A percentile compares a stretch with the other conserved stretches of the same genome.
These are phyloP conservation scores for Dryomyza anilis DNA, from an alignment of 2,888 invertebrate genomes.

Conservation along the genomic window DNA sequence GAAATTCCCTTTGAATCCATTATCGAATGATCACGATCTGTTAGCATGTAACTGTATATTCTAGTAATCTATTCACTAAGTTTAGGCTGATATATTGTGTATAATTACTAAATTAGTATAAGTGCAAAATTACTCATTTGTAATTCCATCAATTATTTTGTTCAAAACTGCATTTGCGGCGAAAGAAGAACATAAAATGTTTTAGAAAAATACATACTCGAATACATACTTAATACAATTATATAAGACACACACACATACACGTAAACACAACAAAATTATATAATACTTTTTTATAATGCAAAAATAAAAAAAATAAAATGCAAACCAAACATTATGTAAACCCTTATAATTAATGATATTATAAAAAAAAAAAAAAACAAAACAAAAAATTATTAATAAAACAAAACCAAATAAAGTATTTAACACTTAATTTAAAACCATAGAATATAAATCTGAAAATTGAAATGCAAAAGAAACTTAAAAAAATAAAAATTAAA, in stretches of 20 bases:
- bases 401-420: slow-evolving; percentile 30
- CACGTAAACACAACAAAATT: slow-evolving; percentile 34
- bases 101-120: background rate
- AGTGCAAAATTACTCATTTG: slow-evolving; percentile 6
- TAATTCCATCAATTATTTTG: slow-evolving; percentile 6
- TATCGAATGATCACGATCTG: too few species aligned
- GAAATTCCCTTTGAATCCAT: too few species aligned
- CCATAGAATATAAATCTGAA: slow-evolving; percentile 27
- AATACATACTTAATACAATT: slow-evolving; percentile 3
- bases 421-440: slow-evolving; percentile 9
- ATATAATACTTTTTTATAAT: slow-evolving; percentile 49
- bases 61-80: slow-evolving; percentile 6
- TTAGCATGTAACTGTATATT: slow-evolving; percentile 4
- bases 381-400: slow-evolving; percentile 24
- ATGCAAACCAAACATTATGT: slow-evolving; percentile 34
- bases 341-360: slow-evolving; percentile 26
- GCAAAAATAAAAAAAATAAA: slow-evolving; percentile 37
- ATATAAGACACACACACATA: slow-evolving; percentile 32
- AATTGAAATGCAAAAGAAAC: slow-evolving; percentile 20
- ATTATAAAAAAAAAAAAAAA: slow-evolving; percentile 26
- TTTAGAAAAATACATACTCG: background rate
- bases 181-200: background rate
- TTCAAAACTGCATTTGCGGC: background rate
- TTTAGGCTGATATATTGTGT: slow-evolving; percentile 11
- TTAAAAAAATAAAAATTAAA: slow-evolving; percentile 30